phyloP scores from a whole-genome alignment of 2,113 vertebrate species.

The Perca fluviatilis region DNA sequence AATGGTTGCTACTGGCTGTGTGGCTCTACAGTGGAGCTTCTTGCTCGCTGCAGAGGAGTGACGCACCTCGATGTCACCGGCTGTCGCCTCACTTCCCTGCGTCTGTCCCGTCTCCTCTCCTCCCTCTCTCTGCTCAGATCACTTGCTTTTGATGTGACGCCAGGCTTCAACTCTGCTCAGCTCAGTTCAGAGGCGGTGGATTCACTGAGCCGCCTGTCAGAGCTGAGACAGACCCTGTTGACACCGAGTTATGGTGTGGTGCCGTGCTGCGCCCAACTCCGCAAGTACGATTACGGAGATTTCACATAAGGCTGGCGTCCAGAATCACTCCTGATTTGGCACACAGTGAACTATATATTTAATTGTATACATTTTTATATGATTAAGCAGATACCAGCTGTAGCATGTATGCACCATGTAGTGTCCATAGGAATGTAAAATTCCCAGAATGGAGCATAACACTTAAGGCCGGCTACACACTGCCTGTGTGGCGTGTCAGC shows the following conservation, averaged over 20 bases:
- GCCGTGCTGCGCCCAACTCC: conserved; percentile 93
- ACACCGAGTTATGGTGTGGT: conserved; percentile 95
- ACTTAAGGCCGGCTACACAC: no score
- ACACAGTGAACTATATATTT: background rate
- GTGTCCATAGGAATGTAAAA: background rate
- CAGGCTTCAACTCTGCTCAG: conserved; percentile 89
- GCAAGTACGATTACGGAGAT: conserved; percentile 83
- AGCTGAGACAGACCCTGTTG: conserved; percentile 94
- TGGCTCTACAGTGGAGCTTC: conserved; percentile 86
- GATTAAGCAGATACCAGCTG: background rate
- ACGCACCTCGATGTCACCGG: conserved; percentile 92
- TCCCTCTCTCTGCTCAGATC: conserved; percentile 88
- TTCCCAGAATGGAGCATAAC: background rate
- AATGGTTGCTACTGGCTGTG: conserved; percentile 96
- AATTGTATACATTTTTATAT: background rate
- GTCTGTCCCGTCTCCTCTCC: conserved; percentile 92
- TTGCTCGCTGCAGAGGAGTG: conserved; percentile 89
- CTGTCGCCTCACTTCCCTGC: conserved; percentile 90
- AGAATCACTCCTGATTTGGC: background rate
- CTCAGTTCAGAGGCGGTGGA: conserved; percentile 92
- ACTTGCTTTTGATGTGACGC: conserved; percentile 91
- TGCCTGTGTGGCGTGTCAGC: no score
- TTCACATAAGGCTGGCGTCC: background rate
- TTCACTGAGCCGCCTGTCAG: conserved; percentile 89
- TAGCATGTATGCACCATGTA: background rate